These are phyloP conservation scores for Vultur gryphus DNA, from an alignment of 2,797 vertebrate species.

Conservation along the genomic window DNA sequence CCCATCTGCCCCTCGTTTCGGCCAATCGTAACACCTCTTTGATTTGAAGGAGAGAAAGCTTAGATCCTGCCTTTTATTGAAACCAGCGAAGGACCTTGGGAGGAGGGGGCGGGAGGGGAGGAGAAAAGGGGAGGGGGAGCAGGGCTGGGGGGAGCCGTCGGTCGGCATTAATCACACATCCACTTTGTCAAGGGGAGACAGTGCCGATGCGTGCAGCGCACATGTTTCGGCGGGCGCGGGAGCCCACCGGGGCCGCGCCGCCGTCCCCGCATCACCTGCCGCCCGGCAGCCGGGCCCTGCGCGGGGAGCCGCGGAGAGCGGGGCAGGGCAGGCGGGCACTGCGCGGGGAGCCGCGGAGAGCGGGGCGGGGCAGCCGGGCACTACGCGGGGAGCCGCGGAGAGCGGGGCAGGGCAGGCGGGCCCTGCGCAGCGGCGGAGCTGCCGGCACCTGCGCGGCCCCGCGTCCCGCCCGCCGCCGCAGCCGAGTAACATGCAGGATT, in stretches of 20 bases:
- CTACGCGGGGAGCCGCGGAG: neutral
- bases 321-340: neutral
- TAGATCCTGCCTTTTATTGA: constrained; percentile 18
- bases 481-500: too few species aligned
- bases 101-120: neutral
- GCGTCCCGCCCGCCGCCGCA: neutral
- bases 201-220: neutral
- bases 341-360: neutral
- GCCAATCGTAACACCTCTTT: neutral
- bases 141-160: neutral
- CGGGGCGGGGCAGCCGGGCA: too few species aligned
- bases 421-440: neutral
- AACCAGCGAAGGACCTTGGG: neutral
- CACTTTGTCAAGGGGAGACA: neutral
- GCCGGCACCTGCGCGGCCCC: neutral
- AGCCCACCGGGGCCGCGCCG: neutral
- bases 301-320: neutral
- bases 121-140: neutral
- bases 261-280: neutral
- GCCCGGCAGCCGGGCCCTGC: neutral
- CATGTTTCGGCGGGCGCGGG: neutral
- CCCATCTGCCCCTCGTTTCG: constrained; percentile 1
- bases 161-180: neutral
- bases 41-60: neutral
- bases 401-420: neutral